Evolutionary conservation across 1,140 invertebrate genomes (phyloP).

Genomic region (Vanessa atalanta): DNA sequence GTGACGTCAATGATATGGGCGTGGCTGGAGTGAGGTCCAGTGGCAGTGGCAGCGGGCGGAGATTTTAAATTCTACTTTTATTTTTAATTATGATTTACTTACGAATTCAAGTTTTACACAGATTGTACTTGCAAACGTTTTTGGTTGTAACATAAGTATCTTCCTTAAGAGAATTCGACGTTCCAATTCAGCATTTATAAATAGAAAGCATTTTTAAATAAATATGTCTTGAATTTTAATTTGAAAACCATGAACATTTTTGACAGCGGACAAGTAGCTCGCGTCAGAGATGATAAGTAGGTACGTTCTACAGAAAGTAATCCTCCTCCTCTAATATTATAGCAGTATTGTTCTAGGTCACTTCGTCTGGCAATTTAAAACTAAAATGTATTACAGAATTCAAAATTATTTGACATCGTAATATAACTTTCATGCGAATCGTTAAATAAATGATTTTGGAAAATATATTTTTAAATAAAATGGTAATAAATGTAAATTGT

Average conservation of each 20-base stretch:
- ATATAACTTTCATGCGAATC: neutral
- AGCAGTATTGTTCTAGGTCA: constrained; percentile 18
- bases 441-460: neutral
- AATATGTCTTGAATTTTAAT: too few species aligned
- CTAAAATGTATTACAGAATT: neutral
- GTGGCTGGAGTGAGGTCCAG: neutral
- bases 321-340: neutral
- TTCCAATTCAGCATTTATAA: too few species aligned
- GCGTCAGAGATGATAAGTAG: constrained; percentile 2
- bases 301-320: constrained; percentile 2
- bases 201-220: too few species aligned
- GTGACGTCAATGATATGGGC: constrained; percentile 24
- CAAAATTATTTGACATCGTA: neutral
- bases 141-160: too few species aligned
- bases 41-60: neutral
- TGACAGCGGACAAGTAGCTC: constrained; percentile 7
- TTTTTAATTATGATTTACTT: too few species aligned
- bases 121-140: too few species aligned
- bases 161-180: too few species aligned
- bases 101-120: too few species aligned
- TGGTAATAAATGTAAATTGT: neutral
- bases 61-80: neutral
- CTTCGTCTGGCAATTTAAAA: neutral
- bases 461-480: neutral
- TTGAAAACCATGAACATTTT: constrained; percentile 1